Conservation (phyloP, 2,113 vertebrate genomes). For the Pleuronectes platessa region DNA sequence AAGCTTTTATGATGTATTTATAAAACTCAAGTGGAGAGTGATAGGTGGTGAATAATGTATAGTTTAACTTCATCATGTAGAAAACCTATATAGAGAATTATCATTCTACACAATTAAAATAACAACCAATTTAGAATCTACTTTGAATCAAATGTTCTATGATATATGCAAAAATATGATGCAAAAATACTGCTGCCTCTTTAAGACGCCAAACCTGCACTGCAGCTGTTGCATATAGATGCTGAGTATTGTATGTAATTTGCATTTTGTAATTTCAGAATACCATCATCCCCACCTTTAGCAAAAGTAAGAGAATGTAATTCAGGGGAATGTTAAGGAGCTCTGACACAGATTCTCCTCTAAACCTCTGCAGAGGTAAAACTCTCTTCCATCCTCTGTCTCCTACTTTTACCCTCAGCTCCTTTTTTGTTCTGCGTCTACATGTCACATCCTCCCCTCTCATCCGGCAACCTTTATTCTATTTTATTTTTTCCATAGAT, state of each 20-base stretch:
- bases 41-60: conserved; percentile 54
- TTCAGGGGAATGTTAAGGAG: conserved; percentile 9
- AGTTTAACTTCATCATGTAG: background rate
- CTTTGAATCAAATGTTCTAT: background rate
- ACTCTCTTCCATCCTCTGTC: conserved; percentile 53
- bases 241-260: conserved; percentile 34
- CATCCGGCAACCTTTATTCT: conserved; percentile 40
- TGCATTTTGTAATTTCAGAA: conserved; percentile 14
- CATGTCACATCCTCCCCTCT: conserved; percentile 43
- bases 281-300: background rate
- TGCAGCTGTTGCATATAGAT: conserved; percentile 20
- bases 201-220: conserved; percentile 34
- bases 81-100: background rate
- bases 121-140: background rate
- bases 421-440: conserved; percentile 41
- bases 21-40: conserved; percentile 31
- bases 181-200: background rate
- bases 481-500: conserved; percentile 59
- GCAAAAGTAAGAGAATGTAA: background rate
- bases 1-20: conserved; percentile 59
- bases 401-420: background rate
- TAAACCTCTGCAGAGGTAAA: conserved; percentile 64
- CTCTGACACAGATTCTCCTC: conserved; percentile 62
- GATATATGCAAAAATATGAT: conserved; percentile 9
- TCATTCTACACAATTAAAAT: background rate